phyloP scores from a whole-genome alignment of 2,888 invertebrate species.

The Ochropleura plecta region DNA sequence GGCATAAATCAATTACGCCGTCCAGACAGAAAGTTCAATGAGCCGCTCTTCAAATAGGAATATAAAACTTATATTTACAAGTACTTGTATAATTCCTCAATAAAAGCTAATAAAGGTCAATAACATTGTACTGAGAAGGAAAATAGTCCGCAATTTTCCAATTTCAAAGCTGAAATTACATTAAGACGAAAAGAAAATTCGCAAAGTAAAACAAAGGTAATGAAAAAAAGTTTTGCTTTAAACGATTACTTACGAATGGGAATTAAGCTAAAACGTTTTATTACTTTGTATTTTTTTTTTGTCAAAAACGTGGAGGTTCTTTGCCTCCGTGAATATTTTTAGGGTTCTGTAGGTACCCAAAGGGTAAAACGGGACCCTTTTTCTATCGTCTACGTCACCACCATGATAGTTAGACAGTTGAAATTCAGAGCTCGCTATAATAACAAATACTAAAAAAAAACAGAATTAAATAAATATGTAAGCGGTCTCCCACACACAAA shows the following conservation, averaged over 20 bases:
- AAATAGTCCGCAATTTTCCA: constrained; percentile 20
- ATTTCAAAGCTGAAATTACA: constrained; percentile 25
- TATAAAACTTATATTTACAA: neutral
- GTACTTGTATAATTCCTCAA: neutral
- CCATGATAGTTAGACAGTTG: too few species aligned
- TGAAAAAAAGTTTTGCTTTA: constrained; percentile 31
- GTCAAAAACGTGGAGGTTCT: neutral
- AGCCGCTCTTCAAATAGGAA: constrained; percentile 20
- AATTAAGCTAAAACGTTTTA: constrained; percentile 19
- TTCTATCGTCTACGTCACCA: too few species aligned
- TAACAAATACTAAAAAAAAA: too few species aligned
- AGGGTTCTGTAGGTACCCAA: too few species aligned
- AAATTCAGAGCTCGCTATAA: too few species aligned
- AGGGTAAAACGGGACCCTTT: too few species aligned
- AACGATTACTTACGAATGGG: constrained; percentile 26
- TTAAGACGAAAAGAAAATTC: constrained; percentile 19
- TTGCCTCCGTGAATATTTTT: neutral
- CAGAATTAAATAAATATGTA: too few species aligned
- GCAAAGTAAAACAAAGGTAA: constrained; percentile 37
- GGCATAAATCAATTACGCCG: constrained; percentile 7
- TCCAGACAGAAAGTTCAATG: constrained; percentile 31
- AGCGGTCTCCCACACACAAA: too few species aligned
- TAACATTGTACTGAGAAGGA: neutral
- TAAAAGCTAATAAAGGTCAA: constrained; percentile 20
- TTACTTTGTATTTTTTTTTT: constrained; percentile 3